Percentiles rank a stretch among this genome's conserved stretches.
Conservation (phyloP, 2,113 vertebrate genomes). For the Brevimyrus niger region DNA sequence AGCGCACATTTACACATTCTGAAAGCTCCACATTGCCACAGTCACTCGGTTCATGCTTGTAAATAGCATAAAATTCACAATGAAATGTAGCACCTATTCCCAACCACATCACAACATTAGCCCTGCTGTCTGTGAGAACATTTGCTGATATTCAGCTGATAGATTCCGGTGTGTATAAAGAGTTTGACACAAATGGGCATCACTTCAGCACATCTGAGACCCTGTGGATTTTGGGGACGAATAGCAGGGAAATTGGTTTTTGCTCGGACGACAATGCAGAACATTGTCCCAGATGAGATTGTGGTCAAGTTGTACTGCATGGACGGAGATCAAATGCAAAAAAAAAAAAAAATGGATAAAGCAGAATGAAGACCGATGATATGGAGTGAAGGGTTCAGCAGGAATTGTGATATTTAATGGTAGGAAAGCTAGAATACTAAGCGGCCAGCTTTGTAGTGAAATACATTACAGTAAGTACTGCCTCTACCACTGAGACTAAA, state of each 20-base stretch:
- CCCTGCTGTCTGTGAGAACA: background rate
- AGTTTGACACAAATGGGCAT: background rate
- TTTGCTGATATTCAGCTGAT: background rate
- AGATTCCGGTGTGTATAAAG: slow-evolving; percentile 1
- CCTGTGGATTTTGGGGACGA: background rate
- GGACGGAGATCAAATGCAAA: background rate
- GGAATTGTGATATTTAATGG: background rate
- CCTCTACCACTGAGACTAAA: background rate
- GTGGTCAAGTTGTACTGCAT: background rate
- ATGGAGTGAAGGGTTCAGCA: background rate
- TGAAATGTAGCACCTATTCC: background rate
- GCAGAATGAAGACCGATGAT: background rate
- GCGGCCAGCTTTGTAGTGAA: background rate
- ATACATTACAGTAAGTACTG: background rate
- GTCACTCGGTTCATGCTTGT: background rate
- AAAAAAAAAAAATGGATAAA: background rate
- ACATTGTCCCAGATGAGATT: slow-evolving; percentile 10
- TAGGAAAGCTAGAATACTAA: background rate
- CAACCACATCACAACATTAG: background rate
- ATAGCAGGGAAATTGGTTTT: slow-evolving; percentile 4
- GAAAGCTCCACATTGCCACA: background rate
- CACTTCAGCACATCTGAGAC: background rate
- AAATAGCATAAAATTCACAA: background rate
- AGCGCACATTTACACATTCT: background rate
- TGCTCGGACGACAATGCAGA: background rate